phyloP scores from a whole-genome alignment of 2,888 invertebrate species.

The Agrotis puta region DNA sequence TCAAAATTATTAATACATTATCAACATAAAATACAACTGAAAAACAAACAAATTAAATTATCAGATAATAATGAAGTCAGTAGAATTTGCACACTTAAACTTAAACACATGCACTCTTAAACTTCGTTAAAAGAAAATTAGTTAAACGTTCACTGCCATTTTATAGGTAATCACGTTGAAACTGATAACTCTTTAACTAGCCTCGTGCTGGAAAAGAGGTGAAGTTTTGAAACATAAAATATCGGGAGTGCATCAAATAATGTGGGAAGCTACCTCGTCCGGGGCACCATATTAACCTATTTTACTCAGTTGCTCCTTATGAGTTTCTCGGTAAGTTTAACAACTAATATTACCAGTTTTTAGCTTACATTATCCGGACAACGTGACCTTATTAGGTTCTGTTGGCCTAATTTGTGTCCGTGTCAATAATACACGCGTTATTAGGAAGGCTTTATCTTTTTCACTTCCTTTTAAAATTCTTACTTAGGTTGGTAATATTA shows the following conservation, averaged over 20 bases:
- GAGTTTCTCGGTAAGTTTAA: constrained; percentile 33
- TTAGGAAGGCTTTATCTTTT: neutral
- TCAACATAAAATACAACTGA: no score
- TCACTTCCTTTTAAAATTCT: neutral
- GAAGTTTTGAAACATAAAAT: constrained; percentile 46
- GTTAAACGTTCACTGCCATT: constrained; percentile 7
- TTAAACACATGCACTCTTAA: neutral
- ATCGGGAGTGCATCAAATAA: constrained; percentile 54
- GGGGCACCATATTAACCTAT: constrained; percentile 45
- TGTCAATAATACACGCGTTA: constrained; percentile 28
- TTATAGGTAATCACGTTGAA: constrained; percentile 25
- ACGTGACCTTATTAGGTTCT: constrained; percentile 13
- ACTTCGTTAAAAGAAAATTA: neutral
- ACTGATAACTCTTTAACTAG: constrained; percentile 10
- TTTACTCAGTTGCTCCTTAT: constrained; percentile 43
- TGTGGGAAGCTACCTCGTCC: constrained; percentile 28
- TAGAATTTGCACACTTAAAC: no score
- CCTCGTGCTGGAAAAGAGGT: constrained; percentile 11
- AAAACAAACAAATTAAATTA: no score
- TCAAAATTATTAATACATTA: no score
- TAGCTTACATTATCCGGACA: constrained; percentile 12
- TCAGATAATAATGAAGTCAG: no score
- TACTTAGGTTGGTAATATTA: neutral
- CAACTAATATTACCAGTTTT: constrained; percentile 23
- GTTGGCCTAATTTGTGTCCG: constrained; percentile 17